Percentiles rank a stretch among this genome's conserved stretches.
Evolutionary conservation across 1,140 invertebrate species (phyloP).

Genomic region (Zaprionus lachaisei): DNA sequence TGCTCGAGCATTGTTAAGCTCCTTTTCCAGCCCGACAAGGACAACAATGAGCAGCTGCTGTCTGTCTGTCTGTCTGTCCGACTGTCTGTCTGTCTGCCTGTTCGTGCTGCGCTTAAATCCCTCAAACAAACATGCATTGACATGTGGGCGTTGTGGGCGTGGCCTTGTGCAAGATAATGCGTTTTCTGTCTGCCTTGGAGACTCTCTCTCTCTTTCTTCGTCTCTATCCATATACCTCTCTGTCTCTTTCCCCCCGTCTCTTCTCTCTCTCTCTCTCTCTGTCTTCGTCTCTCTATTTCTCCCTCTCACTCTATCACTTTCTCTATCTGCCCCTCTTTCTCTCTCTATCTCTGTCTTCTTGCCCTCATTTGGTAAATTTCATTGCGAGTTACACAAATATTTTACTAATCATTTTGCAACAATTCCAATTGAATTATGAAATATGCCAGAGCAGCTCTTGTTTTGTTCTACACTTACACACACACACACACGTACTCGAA

Average conservation of each 20-base stretch:
- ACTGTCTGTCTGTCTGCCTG: background rate
- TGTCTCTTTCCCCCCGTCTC: no score
- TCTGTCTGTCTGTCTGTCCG: background rate
- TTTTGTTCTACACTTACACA: slow-evolving; percentile 11
- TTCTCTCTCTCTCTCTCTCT: background rate
- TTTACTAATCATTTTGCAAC: slow-evolving; percentile 61
- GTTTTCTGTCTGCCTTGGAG: background rate
- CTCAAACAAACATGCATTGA: slow-evolving; percentile 10
- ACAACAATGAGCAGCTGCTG: slow-evolving; percentile 29
- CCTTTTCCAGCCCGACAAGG: slow-evolving; percentile 9
- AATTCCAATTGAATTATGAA: slow-evolving; percentile 80
- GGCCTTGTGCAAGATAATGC: background rate
- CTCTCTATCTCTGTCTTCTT: background rate
- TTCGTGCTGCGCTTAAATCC: slow-evolving; percentile 11
- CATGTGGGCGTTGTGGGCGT: background rate
- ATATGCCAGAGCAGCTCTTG: slow-evolving; percentile 40
- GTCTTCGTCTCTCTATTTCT: background rate
- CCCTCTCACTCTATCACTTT: no score
- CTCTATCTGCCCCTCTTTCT: no score
- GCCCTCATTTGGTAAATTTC: background rate
- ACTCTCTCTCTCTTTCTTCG: background rate
- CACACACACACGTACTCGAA: slow-evolving; percentile 8
- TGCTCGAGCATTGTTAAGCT: slow-evolving; percentile 38
- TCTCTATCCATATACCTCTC: background rate
- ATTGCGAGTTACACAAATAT: slow-evolving; percentile 43